Evolutionary conservation across 2,888 invertebrate species (phyloP), one percentile per base, ranked within the genome.

Genomic region (Hirtodrosophila trivittata): DNA sequence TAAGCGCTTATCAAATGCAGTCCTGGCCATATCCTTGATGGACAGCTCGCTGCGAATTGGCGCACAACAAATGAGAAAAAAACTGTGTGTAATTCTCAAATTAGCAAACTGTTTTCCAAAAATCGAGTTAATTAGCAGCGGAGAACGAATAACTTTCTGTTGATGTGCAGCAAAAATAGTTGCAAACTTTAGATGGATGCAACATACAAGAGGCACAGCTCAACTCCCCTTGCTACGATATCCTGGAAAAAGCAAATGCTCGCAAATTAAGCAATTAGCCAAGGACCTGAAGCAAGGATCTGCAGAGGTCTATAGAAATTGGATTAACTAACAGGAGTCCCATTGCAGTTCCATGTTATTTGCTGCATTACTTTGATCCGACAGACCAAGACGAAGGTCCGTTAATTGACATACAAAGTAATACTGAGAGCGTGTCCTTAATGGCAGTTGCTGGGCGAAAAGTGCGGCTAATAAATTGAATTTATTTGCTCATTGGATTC

Each of bases 231-330:
- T 33, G 8, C 18, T 42, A 21, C 37, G 18, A 25, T 7, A 8
- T 25, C 33, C 13, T 5, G 12, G 16, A 12, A 35, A 7, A 41
- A 41, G 38, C 47, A 67, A 73, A 64, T 64, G 64, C 52, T 62
- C 50, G 49, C 78, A 86, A 78, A 78, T 86, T 64, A 71, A 71
- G 86, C 76, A 78, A 83, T 80, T 80, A 66, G 56, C 30, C 37
- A 49, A 18, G 33, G 6, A 21, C 18, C 18, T 5, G 5, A 21
- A 21, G 18, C 2, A 45, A 26, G 28, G 56, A 14, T 6, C 30
- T 26, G 37, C 32, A 35, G 39, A 26, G n/a, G 18, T 4, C 32
- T 13, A 33, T 26, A 25, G 37, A 50, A 58, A 67, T 55, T 33
- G 33, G 55, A 67, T 60, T 21, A 21, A 21, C 18, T 60, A 77